These are phyloP conservation scores for Bucco capensis DNA, from an alignment of 2,113 vertebrate species.

Conservation along the genomic window DNA sequence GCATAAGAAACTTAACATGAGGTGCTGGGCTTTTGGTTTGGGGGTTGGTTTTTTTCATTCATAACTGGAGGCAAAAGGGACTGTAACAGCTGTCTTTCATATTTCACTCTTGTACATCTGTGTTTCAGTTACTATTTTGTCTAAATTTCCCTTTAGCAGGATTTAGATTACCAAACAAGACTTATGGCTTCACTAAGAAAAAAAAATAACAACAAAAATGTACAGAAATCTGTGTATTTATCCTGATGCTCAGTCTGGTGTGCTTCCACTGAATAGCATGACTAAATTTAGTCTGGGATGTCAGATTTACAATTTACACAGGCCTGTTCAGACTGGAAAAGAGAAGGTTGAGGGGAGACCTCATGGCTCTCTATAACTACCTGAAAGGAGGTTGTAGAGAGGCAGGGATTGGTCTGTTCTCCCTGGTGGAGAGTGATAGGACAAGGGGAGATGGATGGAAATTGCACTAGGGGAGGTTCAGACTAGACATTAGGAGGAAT, in stretches of 20 bases:
- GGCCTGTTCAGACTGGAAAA: too few species aligned
- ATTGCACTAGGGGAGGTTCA: too few species aligned
- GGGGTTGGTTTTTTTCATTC: neutral
- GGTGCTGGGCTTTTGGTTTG: neutral
- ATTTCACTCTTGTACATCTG: neutral
- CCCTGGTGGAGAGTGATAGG: too few species aligned
- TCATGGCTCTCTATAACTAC: too few species aligned
- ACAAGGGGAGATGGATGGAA: too few species aligned
- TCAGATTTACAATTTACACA: neutral
- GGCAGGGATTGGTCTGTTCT: too few species aligned
- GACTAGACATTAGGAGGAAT: too few species aligned
- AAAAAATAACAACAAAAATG: neutral
- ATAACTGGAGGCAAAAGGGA: neutral
- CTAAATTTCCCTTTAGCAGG: neutral
- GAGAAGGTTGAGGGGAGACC: too few species aligned
- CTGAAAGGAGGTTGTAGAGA: too few species aligned
- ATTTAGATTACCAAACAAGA: neutral
- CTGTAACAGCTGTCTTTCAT: conserved; percentile 15
- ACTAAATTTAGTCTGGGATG: neutral
- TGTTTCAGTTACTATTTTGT: neutral
- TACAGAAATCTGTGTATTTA: neutral
- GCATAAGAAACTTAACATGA: neutral
- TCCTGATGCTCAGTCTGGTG: neutral
- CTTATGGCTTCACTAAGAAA: neutral
- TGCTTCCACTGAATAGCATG: neutral